Base-by-base conservation (phyloP, 2,888 invertebrate genomes). In the Erebia epiphron region DNA sequence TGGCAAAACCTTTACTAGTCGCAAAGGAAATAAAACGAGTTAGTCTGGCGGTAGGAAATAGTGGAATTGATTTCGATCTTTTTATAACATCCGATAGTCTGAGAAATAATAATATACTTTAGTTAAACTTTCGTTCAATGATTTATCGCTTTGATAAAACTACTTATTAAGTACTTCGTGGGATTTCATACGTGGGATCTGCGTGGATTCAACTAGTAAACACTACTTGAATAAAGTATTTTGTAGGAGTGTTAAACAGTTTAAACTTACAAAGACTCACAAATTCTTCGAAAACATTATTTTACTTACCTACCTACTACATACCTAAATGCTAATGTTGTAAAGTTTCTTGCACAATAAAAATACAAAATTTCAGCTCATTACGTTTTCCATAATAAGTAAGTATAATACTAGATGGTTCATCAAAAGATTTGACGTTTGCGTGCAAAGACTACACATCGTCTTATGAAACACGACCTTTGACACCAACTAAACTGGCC, bases 401-500 rank as follows among this genome's bases (percentile, higher is more conserved):
- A n/a, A n/a, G n/a, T n/a, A n/a, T n/a, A 75, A 75, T 68, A 71
- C 69, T 58, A 73, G 70, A 75, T 73, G 71, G 73, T 73, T 60
- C 69, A 72, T 69, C 72, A 68, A 74, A 72, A 58, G 69, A 77
- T 77, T 71, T 75, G 52, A 68, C 72, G 71, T 73, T 75, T 71
- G 75, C 77, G 75, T 77, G 76, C 75, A 74, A 78, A 75, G 72
- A 82, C 83, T 80, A 81, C 84, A 84, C 86, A 87, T 89, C 81
- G 83, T 89, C 88, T 72, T 69, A 64, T 56, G 71, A 79, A 83
- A 84, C 85, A 75, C 84, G 86, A 91, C 88, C 92, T 90, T 80
- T 92, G 91, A 87, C 89, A 87, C 83, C 79, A 84, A 87, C 82
- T 84, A 90, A 91, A 84, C 91, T 90, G 91, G 90, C 87, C 77